These are phyloP conservation scores for Drosophila tanythrix DNA, from an alignment of 2,888 invertebrate genomes.

Conservation along the genomic window DNA sequence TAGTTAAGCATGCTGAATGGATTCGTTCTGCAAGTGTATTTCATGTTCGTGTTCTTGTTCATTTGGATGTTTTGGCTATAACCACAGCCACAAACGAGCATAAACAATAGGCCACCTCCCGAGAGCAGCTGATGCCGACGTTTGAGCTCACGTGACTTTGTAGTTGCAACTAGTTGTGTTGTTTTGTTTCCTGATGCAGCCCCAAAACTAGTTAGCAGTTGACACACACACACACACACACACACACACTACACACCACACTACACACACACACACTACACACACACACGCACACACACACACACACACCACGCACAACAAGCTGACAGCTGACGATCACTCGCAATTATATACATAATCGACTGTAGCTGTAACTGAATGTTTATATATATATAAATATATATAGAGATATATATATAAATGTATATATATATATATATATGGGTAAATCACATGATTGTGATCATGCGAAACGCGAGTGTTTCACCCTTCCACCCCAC, in stretches of 20 bases:
- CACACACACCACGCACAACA: background rate
- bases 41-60: background rate
- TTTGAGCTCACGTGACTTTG: conserved; percentile 68
- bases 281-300: background rate
- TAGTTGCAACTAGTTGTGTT: conserved; percentile 51
- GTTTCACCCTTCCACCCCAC: conserved; percentile 15
- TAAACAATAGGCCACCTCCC: conserved; percentile 20
- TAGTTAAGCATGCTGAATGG: background rate
- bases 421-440: background rate
- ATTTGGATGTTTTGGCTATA: background rate
- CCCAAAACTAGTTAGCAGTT: conserved; percentile 57
- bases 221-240: background rate
- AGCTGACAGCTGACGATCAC: conserved; percentile 44
- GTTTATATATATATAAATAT: background rate
- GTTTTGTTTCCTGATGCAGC: conserved; percentile 35
- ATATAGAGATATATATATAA: background rate
- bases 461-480: conserved; percentile 68
- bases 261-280: too few species aligned
- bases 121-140: conserved; percentile 49
- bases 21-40: background rate
- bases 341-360: conserved; percentile 19
- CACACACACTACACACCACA: too few species aligned
- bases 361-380: conserved; percentile 5
- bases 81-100: conserved; percentile 11
- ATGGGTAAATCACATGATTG: conserved; percentile 70